Base-by-base conservation (phyloP, 2,888 invertebrate species). In the Dermolepida albohirtum region DNA sequence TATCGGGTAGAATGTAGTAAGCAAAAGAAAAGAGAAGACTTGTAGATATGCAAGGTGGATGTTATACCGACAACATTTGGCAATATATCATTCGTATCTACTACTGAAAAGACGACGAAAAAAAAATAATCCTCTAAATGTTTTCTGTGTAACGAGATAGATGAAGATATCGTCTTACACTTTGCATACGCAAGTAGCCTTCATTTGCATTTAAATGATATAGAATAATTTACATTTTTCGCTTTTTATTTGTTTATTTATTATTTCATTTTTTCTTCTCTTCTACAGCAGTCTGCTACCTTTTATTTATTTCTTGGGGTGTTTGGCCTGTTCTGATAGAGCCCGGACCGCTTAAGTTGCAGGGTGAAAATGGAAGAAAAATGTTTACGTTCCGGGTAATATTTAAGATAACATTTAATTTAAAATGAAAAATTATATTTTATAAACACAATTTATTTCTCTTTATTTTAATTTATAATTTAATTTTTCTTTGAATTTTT, bases 161-260 rank as follows among this genome's bases (percentile, higher is more conserved):
- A 50, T 50, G 50, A 50, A 50, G 50, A 50, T 50, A 50, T 50
- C 50, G 50, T 27, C 50, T 50, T 50, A 27, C 27, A 27, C 50
- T 50, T 50, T 50, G 17, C 50, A 50, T 50, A 50, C 50, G 50
- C 50, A 50, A 50, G 50, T 50, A 27, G 50, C 50, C 17, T 17
- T 50, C 50, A 50, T 50, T 50, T 50, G n/a, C 50, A 50, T 50
- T 50, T 50, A 50, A 50, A 50, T 50, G 50, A 50, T 50, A 50
- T n/a, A 17, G 27, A 4, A 22, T 50, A 50, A 22, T 50, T 50
- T 50, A 50, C 50, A 27, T 50, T 50, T 50, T 50, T 50, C 50
- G 22, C 50, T 50, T 50, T 27, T 50, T 50, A 50, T 50, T 50
- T 50, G 50, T 50, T 50, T 50, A 50, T 50, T 50, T 50, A 50